These are phyloP conservation scores for Psittacula echo DNA, from an alignment of 2,797 vertebrate species.

Conservation along the genomic window DNA sequence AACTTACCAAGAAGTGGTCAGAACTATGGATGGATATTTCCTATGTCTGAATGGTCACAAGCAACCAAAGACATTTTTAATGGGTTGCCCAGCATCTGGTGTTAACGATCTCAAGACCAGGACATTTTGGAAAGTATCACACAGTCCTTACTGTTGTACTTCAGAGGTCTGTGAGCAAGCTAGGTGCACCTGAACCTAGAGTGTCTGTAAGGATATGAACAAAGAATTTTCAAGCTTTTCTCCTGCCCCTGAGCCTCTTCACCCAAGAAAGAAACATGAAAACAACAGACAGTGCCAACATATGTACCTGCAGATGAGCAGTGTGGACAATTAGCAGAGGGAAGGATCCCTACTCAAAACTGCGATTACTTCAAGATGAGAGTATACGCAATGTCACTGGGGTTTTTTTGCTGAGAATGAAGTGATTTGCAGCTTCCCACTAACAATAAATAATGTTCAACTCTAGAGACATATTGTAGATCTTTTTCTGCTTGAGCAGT, in stretches of 20 bases:
- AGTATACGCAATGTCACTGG: fast-evolving
- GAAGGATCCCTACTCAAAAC: background rate
- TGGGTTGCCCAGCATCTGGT: background rate
- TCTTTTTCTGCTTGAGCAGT: background rate
- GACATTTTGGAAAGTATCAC: background rate
- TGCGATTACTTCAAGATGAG: background rate
- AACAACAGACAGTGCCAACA: background rate
- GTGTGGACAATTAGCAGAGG: background rate
- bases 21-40: background rate
- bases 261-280: background rate
- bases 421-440: background rate
- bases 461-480: background rate
- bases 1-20: background rate
- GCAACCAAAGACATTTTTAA: background rate
- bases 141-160: background rate
- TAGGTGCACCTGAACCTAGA: background rate
- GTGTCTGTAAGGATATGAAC: background rate
- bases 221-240: background rate
- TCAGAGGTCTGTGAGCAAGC: background rate
- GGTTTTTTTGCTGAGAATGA: background rate
- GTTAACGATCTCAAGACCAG: background rate
- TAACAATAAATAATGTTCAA: background rate
- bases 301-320: background rate
- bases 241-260: background rate
- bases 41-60: background rate